Evolutionary conservation across 2,888 invertebrate genomes (phyloP), one percentile per base, ranked within the genome.

Genomic region (Aspidapion aeneum): DNA sequence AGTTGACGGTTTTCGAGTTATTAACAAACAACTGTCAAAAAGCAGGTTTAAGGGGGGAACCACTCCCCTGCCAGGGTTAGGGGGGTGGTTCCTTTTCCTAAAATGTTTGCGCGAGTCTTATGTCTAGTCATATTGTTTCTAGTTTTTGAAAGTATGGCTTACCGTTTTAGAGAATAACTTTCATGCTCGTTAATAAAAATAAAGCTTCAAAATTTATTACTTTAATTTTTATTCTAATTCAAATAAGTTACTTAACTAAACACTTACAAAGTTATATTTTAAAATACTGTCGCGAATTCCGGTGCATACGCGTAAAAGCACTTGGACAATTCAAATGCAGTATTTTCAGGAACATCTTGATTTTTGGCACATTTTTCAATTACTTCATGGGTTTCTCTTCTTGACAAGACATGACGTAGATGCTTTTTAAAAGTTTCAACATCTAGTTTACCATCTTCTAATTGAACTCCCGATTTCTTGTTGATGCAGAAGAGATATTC

Each of bases 361-460:
- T 66, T 60, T 7, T 64, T 55, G 7, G 62, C 63, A 57, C 70
- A 71, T 55, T 57, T 65, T 2, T 63, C 62, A 3, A 66, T 52
- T 2, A 69, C 49, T 18, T 68, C 52, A 19, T 62, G 58, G 17
- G 57, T 64, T 18, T 60, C 66, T 18, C 19, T 20, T 55, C 59
- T 64, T 17, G 54, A 61, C n/a, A 66, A 48, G 52, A 64, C 63
- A 48, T 20, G 16, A 1, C 48, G 17, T 16, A 58, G 18, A 66
- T 62, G 66, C 67, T 74, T n/a, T 54, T 67, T 70, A 12, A 75
- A 61, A 1, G 70, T 70, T 0, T 69, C 69, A n/a, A 64, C 48
- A 17, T 70, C 63, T 21, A 70, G 62, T 48, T 69, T 66, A 2
- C 74, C 74, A 12, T 61, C 63, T 7, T 68, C 72, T 49, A 69